phyloP scores from a whole-genome alignment of 2,113 vertebrate species.

The Dissostichus mawsoni region DNA sequence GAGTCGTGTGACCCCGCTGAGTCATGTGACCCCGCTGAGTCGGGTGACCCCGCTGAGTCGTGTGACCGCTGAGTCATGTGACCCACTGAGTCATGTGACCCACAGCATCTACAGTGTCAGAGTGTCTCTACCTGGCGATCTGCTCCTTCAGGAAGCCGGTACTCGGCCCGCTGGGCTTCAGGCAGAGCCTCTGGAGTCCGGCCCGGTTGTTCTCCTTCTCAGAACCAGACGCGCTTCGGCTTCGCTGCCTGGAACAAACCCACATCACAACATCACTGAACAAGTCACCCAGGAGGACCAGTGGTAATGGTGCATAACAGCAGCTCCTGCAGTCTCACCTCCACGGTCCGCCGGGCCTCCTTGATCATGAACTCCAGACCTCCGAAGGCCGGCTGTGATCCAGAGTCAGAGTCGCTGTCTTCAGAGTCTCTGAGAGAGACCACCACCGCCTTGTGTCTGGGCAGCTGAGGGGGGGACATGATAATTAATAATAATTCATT shows the following conservation, averaged over 20 bases:
- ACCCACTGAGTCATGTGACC: too few relatives aligned
- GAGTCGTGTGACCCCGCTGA: too few relatives aligned
- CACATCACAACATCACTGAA: background rate
- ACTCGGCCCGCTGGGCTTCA: constrained; percentile 91
- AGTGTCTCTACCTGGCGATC: constrained; percentile 85
- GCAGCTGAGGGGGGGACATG: constrained; percentile 83
- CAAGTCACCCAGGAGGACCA: too few relatives aligned
- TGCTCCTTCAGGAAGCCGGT: constrained; percentile 91
- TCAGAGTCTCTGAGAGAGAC: constrained; percentile 94
- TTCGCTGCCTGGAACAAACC: constrained; percentile 88
- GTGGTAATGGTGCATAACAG: too few relatives aligned
- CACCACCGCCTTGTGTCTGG: constrained; percentile 95
- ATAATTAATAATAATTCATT: too few relatives aligned
- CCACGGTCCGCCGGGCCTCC: constrained; percentile 95
- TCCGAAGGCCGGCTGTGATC: constrained; percentile 88
- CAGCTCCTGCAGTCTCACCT: constrained; percentile 81
- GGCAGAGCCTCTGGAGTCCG: constrained; percentile 89
- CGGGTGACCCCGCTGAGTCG: background rate
- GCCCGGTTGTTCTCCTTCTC: constrained; percentile 97
- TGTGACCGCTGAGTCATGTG: too few relatives aligned
- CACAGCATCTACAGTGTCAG: too few relatives aligned
- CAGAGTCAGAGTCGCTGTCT: constrained; percentile 95
- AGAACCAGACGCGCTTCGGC: constrained; percentile 88
- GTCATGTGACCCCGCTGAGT: too few relatives aligned
- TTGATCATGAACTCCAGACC: constrained; percentile 99